Evolutionary conservation across 1,140 invertebrate species (phyloP), one percentile per base, ranked within the genome.

Genomic region (Bursaphelenchus mucronatus): DNA sequence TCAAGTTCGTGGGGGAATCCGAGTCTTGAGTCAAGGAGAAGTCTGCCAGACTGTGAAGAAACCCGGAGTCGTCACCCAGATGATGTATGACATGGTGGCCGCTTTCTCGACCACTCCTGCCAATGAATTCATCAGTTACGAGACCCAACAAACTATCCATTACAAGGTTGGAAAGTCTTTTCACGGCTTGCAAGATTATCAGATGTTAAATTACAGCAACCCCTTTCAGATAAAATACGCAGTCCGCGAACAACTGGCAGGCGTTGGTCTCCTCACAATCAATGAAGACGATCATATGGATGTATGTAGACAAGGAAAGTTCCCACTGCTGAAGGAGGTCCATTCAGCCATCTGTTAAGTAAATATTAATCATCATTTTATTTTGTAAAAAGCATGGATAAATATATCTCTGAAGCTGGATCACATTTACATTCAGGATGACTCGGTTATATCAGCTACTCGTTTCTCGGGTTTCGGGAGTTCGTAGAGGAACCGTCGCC

Each of bases 401-500:
- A 5, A 30, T 30, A 30, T 3, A 30, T 30, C 30, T 30, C 30
- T 30, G 30, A 30, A 30, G 30, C 30, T 30, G 30, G 30, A 30
- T 30, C 30, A 30, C 30, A 30, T 30, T 30, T 30, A 30, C 30
- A 30, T 30, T 30, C 30, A 30, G 30, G 30, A 30, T 30, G 30
- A 30, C 30, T 30, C 30, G 30, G 30, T 1, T 30, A 30, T 3
- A 30, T 30, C 30, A 30, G 30, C 30, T 41, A 40, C 30, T 57
- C 46, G 10, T 40, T 44, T 7, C 30, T 43, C 17, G 47, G 46
- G 41, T 61, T 61, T 19, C 50, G 57, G 57, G 40, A 59, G 41
- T 30, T 59, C 57, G 13, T 13, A 54, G 9, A 69, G 58, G 43
- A 69, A 69, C 11, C 63, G 45, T 58, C 55, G 52, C 67, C 67